A percentile compares a stretch with the other conserved stretches of the same genome.
phyloP scores from a whole-genome alignment of 92 coral and sea anemone species.

The Porites evermanni region DNA sequence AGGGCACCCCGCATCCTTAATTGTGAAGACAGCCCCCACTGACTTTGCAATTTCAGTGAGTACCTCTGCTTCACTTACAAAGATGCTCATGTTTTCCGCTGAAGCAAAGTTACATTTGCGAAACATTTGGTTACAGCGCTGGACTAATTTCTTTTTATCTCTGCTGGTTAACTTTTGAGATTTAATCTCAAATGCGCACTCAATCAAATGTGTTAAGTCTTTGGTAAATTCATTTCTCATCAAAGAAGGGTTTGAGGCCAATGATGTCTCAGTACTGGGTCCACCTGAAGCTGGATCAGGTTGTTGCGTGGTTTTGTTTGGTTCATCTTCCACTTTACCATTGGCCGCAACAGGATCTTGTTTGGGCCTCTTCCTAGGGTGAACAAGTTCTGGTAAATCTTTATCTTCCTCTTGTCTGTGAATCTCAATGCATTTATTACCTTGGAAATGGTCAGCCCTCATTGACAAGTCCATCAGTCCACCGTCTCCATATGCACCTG shows the following conservation, averaged over 20 bases:
- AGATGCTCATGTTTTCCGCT: background rate
- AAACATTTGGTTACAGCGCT: too few relatives aligned
- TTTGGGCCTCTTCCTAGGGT: background rate
- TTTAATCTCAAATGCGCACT: too few relatives aligned
- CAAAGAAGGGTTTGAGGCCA: too few relatives aligned
- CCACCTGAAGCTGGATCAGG: background rate
- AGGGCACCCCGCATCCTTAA: background rate
- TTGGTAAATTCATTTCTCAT: too few relatives aligned
- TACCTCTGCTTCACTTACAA: background rate
- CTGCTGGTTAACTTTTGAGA: too few relatives aligned
- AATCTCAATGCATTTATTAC: too few relatives aligned
- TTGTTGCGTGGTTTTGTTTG: background rate
- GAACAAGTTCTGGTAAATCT: background rate
- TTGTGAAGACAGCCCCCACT: background rate
- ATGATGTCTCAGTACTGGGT: background rate
- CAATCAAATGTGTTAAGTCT: too few relatives aligned
- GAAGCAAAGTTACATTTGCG: constrained; percentile 5
- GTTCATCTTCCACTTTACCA: constrained; percentile 2
- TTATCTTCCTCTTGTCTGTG: background rate
- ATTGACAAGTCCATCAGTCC: too few relatives aligned
- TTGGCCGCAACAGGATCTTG: constrained; percentile 5
- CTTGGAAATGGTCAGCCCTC: too few relatives aligned
- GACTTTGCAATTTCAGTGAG: background rate
- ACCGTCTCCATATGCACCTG: too few relatives aligned
- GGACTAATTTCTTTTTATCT: too few relatives aligned